These are phyloP conservation scores for Saccostrea cuccullata DNA, from an alignment of 1,140 invertebrate genomes.

Conservation along the genomic window DNA sequence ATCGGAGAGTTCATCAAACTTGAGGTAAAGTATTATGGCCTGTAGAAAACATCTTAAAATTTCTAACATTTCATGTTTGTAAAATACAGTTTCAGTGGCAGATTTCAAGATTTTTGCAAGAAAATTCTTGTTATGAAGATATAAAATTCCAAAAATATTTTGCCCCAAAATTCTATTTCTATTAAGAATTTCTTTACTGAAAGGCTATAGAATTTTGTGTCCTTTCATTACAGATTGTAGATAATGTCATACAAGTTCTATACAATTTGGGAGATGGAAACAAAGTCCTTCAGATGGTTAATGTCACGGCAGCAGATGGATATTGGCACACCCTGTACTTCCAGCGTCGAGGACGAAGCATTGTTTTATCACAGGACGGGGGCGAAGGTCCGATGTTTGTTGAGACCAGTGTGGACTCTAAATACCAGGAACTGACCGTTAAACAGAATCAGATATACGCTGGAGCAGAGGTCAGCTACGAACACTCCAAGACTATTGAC, in stretches of 20 bases:
- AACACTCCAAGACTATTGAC: conserved; percentile 34
- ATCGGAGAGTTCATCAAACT: conserved; percentile 91
- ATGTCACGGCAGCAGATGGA: conserved; percentile 94
- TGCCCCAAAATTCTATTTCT: no score
- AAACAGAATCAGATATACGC: conserved; percentile 51
- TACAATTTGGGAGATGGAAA: conserved; percentile 94
- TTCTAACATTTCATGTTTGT: neutral
- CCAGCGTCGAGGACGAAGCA: conserved; percentile 91
- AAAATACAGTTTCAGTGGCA: neutral
- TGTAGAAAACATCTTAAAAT: neutral
- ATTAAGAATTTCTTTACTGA: no score
- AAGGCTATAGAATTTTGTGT: neutral
- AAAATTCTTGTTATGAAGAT: neutral
- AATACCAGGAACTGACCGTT: conserved; percentile 43
- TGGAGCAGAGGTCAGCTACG: conserved; percentile 46
- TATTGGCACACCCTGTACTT: conserved; percentile 95
- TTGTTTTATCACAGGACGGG: conserved; percentile 94
- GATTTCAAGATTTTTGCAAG: neutral
- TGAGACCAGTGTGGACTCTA: conserved; percentile 83
- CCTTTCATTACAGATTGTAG: conserved; percentile 85
- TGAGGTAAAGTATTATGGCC: conserved; percentile 82
- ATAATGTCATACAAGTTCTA: conserved; percentile 84
- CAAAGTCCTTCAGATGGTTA: conserved; percentile 92
- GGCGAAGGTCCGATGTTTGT: conserved; percentile 96
- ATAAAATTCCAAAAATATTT: neutral